phyloP scores from a whole-genome alignment of 2,888 invertebrate species.

The Chorisops tibialis region DNA sequence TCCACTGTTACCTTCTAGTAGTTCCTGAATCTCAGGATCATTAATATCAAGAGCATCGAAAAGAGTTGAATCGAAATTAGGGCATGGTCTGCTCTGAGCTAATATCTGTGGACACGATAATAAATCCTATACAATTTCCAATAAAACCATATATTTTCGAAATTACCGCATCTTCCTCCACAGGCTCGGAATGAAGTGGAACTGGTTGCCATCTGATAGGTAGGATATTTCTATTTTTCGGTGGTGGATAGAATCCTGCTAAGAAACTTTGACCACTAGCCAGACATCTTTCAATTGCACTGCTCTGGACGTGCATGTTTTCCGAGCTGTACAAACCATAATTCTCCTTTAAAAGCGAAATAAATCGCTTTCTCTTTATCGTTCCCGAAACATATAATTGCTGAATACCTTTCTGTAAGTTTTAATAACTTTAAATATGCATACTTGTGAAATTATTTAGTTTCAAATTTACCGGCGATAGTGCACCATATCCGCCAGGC shows the following conservation, averaged over 20 bases:
- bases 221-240: too few species aligned
- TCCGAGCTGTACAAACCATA: background rate
- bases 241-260: background rate
- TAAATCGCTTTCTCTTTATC: slow-evolving; percentile 2
- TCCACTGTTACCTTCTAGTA: background rate
- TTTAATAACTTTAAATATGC: too few species aligned
- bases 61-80: background rate
- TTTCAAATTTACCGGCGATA: slow-evolving; percentile 5
- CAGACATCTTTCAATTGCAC: background rate
- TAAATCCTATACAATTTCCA: too few species aligned
- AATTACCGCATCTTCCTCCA: too few species aligned
- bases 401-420: background rate
- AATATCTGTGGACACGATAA: background rate
- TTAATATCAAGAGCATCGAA: background rate
- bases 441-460: too few species aligned
- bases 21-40: background rate
- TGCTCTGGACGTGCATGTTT: background rate
- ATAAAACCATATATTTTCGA: too few species aligned
- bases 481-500: slow-evolving; percentile 12
- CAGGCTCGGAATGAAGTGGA: too few species aligned
- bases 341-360: background rate
- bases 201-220: background rate
- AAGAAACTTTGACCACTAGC: slow-evolving; percentile 3
- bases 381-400: background rate
- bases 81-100: background rate